A percentile compares a stretch with the other conserved stretches of the same genome.
These are phyloP conservation scores for Panthera uncia DNA, from an alignment of 2,113 vertebrate species.

Conservation along the genomic window DNA sequence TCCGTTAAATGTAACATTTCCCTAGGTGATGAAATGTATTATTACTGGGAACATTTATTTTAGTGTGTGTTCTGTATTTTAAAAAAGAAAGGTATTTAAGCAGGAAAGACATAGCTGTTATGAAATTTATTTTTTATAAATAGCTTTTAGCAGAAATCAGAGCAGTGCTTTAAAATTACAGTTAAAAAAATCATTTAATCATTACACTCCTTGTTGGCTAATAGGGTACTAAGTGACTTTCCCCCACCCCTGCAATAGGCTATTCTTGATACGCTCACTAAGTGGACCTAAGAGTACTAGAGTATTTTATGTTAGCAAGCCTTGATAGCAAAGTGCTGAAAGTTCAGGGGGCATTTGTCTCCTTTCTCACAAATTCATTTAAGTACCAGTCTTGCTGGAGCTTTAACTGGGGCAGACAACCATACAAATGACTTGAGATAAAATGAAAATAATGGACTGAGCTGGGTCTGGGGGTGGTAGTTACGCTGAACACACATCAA, in stretches of 20 bases:
- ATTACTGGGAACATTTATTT: conserved; percentile 76
- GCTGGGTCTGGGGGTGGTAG: conserved; percentile 87
- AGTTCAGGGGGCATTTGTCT: conserved; percentile 92
- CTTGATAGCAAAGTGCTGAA: conserved; percentile 87
- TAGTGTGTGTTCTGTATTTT: conserved; percentile 66
- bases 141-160: conserved; percentile 78
- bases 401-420: conserved; percentile 90
- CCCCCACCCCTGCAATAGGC: conserved; percentile 62
- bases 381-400: conserved; percentile 87
- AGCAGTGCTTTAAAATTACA: conserved; percentile 78
- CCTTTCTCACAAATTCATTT: conserved; percentile 88
- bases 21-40: conserved; percentile 75
- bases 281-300: conserved; percentile 82
- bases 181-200: conserved; percentile 82
- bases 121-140: conserved; percentile 67
- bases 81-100: conserved; percentile 76
- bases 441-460: conserved; percentile 92
- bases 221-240: conserved; percentile 83
- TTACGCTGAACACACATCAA: conserved; percentile 88
- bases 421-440: conserved; percentile 91
- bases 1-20: conserved; percentile 71
- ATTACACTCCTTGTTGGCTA: conserved; percentile 80
- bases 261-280: conserved; percentile 81
- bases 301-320: conserved; percentile 86
- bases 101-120: conserved; percentile 69